Percentiles rank a stretch among this genome's conserved stretches.
These are phyloP conservation scores for Hydrotaea diabolus DNA, from an alignment of 2,888 invertebrate genomes.

Conservation along the genomic window DNA sequence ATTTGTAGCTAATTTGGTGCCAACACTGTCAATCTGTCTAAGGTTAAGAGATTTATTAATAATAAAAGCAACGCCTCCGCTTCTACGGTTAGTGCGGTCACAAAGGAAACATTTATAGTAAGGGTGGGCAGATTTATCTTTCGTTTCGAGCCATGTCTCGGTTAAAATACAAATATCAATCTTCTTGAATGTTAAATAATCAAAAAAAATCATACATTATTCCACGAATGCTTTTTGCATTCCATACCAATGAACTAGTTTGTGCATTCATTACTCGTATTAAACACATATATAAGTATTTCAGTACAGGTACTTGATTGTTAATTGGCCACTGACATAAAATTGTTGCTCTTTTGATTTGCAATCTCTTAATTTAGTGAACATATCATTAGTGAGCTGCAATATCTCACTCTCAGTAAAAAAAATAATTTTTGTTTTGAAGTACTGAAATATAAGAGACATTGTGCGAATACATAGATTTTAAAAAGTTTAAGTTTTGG, in stretches of 20 bases:
- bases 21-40: not conserved
- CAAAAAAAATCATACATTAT: constrained; percentile 44
- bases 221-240: constrained; percentile 40
- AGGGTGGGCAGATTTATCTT: not conserved
- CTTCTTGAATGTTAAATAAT: constrained; percentile 34
- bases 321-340: constrained; percentile 38
- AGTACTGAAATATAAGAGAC: constrained; percentile 1
- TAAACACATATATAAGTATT: constrained; percentile 28
- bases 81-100: constrained; percentile 29
- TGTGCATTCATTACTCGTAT: constrained; percentile 16
- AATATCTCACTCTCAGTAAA: constrained; percentile 29
- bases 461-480: not conserved
- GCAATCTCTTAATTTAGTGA: constrained; percentile 38
- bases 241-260: constrained; percentile 43
- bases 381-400: constrained; percentile 26
- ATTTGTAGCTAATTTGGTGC: constrained; percentile 53
- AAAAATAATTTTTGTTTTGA: too few relatives aligned
- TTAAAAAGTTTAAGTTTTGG: too few relatives aligned
- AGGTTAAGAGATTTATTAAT: constrained; percentile 6
- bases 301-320: constrained; percentile 34
- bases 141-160: constrained; percentile 20
- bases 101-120: constrained; percentile 29
- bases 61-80: constrained; percentile 48
- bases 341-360: constrained; percentile 41
- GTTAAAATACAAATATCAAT: constrained; percentile 42